phyloP scores from a whole-genome alignment of 2,113 vertebrate genomes.

The Tapirus terrestris region DNA sequence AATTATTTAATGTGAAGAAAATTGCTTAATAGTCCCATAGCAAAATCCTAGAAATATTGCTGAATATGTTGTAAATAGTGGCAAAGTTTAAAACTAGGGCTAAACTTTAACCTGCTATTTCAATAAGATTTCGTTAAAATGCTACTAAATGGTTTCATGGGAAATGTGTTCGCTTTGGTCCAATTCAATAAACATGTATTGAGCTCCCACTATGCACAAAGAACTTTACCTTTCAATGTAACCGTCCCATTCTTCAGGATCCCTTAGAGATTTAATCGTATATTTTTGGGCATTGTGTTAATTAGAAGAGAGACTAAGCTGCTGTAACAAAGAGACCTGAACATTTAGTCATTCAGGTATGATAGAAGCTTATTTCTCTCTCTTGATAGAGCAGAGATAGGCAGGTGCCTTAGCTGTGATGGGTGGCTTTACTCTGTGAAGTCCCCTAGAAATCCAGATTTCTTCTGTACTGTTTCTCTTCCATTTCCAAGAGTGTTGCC shows the following conservation, averaged over 20 bases:
- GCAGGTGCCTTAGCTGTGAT: no score
- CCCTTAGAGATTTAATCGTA: neutral
- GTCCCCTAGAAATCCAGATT: neutral
- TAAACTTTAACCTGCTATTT: constrained; percentile 21
- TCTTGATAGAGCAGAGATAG: neutral
- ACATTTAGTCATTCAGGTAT: neutral
- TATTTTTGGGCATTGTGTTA: neutral
- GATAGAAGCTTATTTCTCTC: neutral
- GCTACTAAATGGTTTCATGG: neutral
- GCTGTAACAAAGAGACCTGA: neutral
- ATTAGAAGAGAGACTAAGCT: neutral
- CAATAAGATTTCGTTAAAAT: neutral
- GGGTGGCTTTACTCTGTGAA: neutral
- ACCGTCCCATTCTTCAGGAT: neutral
- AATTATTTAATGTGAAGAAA: constrained; percentile 7
- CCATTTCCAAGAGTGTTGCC: neutral
- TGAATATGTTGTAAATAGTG: constrained; percentile 29
- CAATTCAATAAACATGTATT: neutral
- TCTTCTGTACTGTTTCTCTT: neutral
- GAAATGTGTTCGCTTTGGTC: neutral
- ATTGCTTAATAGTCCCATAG: neutral
- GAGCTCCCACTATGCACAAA: neutral
- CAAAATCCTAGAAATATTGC: constrained; percentile 20
- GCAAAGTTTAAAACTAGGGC: neutral
- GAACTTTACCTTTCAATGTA: neutral